Evolutionary conservation across 2,888 invertebrate genomes (phyloP).

Genomic region (Euzetes globulus): DNA sequence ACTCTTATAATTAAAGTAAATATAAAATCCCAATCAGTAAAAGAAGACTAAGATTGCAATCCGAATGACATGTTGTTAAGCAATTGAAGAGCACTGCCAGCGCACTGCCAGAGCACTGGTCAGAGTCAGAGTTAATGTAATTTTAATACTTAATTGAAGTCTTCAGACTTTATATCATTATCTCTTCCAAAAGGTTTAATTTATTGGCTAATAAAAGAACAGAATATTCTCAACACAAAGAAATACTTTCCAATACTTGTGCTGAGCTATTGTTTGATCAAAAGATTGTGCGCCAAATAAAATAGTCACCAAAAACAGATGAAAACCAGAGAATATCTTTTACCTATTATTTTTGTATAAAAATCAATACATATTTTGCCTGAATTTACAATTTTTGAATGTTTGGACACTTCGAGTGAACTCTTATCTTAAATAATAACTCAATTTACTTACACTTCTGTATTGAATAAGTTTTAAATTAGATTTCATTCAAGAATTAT

Average conservation of each 20-base stretch:
- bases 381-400: not conserved
- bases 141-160: constrained; percentile 5
- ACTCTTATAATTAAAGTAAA: too few species aligned
- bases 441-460: not conserved
- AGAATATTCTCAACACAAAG: not conserved
- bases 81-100: too few species aligned
- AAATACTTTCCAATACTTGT: not conserved
- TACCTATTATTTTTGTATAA: not conserved
- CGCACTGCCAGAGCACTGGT: not conserved
- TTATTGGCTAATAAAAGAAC: not conserved
- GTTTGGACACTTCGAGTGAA: not conserved
- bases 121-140: not conserved
- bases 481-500: not conserved
- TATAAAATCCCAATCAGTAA: too few species aligned
- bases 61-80: not conserved
- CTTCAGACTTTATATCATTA: not conserved
- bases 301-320: not conserved
- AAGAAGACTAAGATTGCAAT: not conserved
- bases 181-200: not conserved
- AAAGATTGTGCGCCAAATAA: not conserved
- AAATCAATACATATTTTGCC: not conserved
- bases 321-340: not conserved
- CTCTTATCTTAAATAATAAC: not conserved
- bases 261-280: not conserved
- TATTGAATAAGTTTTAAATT: not conserved